Evolutionary conservation across 1,140 invertebrate genomes (phyloP), one percentile per base, ranked within the genome.

Genomic region (Solen grandis): DNA sequence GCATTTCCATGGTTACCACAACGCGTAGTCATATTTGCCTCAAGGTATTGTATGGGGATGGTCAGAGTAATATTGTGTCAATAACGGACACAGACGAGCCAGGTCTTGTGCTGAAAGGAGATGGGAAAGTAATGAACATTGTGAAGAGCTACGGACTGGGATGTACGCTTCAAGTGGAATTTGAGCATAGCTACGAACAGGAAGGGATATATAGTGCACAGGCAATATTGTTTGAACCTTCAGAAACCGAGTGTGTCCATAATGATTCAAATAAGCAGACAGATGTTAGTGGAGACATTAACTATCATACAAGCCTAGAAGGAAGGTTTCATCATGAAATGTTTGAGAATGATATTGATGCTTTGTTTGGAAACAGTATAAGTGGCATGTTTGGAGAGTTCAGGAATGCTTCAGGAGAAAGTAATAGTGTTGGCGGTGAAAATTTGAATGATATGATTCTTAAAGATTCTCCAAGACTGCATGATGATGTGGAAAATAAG

Each of bases 51-150:
- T 76, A 76, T 27, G 73, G 60, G 1, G 73, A 76, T 36, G 41
- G 41, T 8, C 41, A 50, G 4, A 65, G 33, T 27, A 65, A 76
- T 29, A 65, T 54, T 1, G 59, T 76, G 5, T 65, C 73, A 4
- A 19, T 76, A 33, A 46, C 57, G 4, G 73, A 76, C 41, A 76
- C 59, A 33, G 46, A 65, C 3, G 33, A 59, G 3, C 60, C 73
- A 22, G 46, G 31, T 19, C 38, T 76, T 5, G 73, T 76, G 19
- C 41, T 76, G 4, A n/a, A 27, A 14, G 73, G 73, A 36, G 33
- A 76, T 22, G 73, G 73, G 2, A 76, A 76, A 54, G 41, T 63
- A 35, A 76, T 76, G 73, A 60, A 76, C 60, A 76, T 76, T 33
- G 38, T 76, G 8, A 60, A 59, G 38, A 76, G 59, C 29, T 76